phyloP scores from a whole-genome alignment of 2,888 invertebrate genomes.

The Rutpela maculata region DNA sequence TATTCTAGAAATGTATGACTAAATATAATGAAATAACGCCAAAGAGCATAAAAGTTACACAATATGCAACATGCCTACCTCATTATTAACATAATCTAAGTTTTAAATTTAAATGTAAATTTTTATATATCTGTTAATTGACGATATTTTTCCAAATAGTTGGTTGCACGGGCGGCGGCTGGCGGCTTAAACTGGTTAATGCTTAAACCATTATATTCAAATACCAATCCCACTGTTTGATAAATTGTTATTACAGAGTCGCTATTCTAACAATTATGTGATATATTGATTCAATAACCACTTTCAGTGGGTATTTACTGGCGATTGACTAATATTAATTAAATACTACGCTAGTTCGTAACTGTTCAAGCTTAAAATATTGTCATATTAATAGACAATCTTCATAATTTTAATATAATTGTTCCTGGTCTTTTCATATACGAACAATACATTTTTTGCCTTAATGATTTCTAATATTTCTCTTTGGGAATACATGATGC shows the following conservation, averaged over 20 bases:
- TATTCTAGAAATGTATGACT: no score
- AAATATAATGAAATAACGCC: no score
- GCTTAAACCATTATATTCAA: not conserved
- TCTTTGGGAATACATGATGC: not conserved
- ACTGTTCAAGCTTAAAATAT: not conserved
- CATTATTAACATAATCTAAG: not conserved
- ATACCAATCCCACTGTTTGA: not conserved
- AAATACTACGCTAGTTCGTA: not conserved
- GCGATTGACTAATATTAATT: not conserved
- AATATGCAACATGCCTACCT: no score
- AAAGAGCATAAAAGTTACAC: no score
- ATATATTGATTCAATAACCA: slow-evolving; percentile 4
- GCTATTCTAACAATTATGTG: slow-evolving; percentile 14
- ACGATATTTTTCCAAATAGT: not conserved
- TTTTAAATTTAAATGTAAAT: slow-evolving; percentile 1
- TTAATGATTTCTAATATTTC: not conserved
- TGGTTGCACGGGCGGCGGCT: not conserved
- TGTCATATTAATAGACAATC: not conserved
- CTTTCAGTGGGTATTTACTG: not conserved
- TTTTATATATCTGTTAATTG: not conserved
- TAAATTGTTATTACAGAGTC: not conserved
- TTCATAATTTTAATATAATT: not conserved
- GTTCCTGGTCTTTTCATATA: not conserved
- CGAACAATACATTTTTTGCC: not conserved
- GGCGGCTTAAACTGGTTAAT: not conserved